A percentile compares a stretch with the other conserved stretches of the same genome.
phyloP scores from a whole-genome alignment of 2,888 invertebrate species.

The Drosophila prolongata region DNA sequence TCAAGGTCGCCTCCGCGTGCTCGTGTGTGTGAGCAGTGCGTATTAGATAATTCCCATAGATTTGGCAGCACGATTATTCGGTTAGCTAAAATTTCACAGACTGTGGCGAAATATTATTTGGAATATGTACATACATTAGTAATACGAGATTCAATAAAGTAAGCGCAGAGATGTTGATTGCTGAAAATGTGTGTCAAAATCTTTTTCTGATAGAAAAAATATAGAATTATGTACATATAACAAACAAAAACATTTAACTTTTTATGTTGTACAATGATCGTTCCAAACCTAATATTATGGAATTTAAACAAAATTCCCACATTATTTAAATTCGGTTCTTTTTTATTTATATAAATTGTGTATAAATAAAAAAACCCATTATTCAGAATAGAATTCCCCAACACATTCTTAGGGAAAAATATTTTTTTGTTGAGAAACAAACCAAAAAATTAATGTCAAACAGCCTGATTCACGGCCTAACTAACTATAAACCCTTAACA shows the following conservation, averaged over 20 bases:
- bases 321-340: background rate
- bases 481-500: background rate
- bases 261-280: too few relatives aligned
- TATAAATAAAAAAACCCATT: background rate
- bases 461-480: background rate
- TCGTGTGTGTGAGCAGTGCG: conserved; percentile 48
- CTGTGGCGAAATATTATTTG: conserved; percentile 1
- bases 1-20: conserved; percentile 71
- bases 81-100: conserved; percentile 17
- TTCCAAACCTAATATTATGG: too few relatives aligned
- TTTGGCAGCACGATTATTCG: conserved; percentile 55
- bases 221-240: too few relatives aligned
- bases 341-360: background rate
- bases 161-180: background rate
- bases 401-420: too few relatives aligned
- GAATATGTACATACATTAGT: background rate
- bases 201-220: too few relatives aligned
- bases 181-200: too few relatives aligned
- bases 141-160: background rate
- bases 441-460: background rate
- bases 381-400: background rate
- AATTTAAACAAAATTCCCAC: too few relatives aligned
- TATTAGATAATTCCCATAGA: conserved; percentile 75
- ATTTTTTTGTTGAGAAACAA: too few relatives aligned
- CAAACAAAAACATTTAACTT: too few relatives aligned